Conservation (phyloP, 2,797 vertebrate genomes). For the Smutsia temminckii region DNA sequence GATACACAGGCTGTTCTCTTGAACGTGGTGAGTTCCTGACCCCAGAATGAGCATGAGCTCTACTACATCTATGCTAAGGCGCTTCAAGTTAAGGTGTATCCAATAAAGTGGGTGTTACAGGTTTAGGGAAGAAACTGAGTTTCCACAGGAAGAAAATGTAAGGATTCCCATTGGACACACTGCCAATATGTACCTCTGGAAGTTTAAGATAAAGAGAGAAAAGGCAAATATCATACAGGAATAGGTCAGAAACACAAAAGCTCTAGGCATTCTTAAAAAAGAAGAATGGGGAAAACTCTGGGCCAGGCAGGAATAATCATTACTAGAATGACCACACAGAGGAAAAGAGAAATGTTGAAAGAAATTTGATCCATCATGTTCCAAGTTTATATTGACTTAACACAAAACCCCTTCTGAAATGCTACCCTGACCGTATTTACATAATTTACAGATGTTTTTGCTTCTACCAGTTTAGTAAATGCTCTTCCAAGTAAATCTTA, state of each 20-base stretch:
- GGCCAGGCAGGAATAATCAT: not conserved
- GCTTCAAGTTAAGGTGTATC: not conserved
- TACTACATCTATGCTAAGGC: not conserved
- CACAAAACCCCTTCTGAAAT: constrained; percentile 15
- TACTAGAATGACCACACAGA: not conserved
- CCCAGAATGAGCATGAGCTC: not conserved
- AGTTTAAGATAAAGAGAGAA: constrained; percentile 16
- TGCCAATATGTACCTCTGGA: not conserved
- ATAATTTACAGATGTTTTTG: constrained; percentile 17
- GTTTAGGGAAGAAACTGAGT: not conserved
- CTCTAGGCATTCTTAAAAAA: not conserved
- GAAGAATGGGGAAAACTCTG: not conserved
- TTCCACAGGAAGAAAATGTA: not conserved
- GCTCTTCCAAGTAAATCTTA: constrained; percentile 19
- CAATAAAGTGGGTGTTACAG: not conserved
- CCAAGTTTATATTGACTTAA: not conserved
- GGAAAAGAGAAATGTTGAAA: not conserved
- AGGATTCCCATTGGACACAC: not conserved
- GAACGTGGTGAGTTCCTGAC: not conserved
- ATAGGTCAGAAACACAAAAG: constrained; percentile 6
- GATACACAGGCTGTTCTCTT: not conserved
- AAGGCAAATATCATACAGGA: not conserved
- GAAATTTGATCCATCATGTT: not conserved
- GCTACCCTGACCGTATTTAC: not conserved
- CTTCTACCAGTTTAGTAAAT: constrained; percentile 18